These are phyloP conservation scores for Ectropis grisescens DNA, from an alignment of 1,140 invertebrate species.

Conservation along the genomic window DNA sequence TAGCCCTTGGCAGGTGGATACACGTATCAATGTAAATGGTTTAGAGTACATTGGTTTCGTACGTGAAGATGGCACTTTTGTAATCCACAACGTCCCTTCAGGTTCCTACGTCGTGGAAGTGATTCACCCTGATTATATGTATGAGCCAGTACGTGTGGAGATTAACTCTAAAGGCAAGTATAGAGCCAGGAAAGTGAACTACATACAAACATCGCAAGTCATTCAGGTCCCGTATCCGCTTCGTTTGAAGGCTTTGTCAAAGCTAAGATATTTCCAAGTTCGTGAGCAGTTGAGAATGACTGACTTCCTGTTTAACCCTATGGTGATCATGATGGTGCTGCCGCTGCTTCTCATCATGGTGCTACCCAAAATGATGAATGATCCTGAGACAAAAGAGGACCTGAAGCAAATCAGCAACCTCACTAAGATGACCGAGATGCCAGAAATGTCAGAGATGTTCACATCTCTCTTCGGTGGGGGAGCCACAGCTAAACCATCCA, in stretches of 20 bases:
- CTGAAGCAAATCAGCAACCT: constrained; percentile 90
- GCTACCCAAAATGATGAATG: constrained; percentile 96
- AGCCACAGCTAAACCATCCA: constrained; percentile 63
- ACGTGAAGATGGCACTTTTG: constrained; percentile 94
- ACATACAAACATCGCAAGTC: constrained; percentile 91
- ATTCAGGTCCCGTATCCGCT: constrained; percentile 93
- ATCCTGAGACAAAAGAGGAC: constrained; percentile 95
- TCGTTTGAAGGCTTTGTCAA: constrained; percentile 85
- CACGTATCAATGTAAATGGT: constrained; percentile 87
- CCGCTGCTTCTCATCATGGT: constrained; percentile 93
- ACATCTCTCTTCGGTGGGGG: constrained; percentile 83
- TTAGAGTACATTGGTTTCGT: constrained; percentile 90
- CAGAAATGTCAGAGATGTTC: constrained; percentile 92
- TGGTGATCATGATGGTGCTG: constrained; percentile 98
- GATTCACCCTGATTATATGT: constrained; percentile 90
- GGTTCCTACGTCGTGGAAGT: constrained; percentile 97
- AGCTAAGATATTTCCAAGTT: constrained; percentile 92
- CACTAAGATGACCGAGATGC: constrained; percentile 84
- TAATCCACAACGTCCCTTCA: constrained; percentile 89
- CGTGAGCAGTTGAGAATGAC: constrained; percentile 94
- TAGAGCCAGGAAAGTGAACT: constrained; percentile 93
- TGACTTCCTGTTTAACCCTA: constrained; percentile 96
- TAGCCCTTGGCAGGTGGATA: constrained; percentile 82
- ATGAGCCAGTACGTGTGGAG: constrained; percentile 93
- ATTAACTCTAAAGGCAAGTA: constrained; percentile 97